Evolutionary conservation across 2,113 vertebrate species (phyloP), one percentile per base, ranked within the genome.

Genomic region (Nothobranchius kuhntae): DNA sequence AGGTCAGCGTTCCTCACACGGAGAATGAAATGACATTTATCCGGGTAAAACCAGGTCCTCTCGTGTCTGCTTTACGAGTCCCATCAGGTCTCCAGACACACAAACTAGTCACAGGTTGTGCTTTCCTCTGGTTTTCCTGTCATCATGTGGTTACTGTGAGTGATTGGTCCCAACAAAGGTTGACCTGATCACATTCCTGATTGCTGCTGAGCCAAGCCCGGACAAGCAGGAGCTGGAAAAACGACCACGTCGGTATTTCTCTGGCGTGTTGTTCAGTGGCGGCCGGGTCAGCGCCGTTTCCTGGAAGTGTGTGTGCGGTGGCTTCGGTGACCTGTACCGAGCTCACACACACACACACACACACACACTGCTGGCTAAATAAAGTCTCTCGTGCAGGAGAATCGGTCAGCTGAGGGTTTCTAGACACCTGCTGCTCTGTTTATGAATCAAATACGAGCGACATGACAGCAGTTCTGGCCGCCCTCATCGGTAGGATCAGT

Each of bases 101-200:
- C 46, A 64, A 78, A 65, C 50, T 14, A n/a, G 14, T 69, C 53
- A 61, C 75, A 78, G 86, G 77, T 80, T 78, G 73, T 56, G 61
- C 59, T 46, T 65, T 66, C 64, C 57, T 71, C 63, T 51, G 61
- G 24, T 73, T 81, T 85, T 65, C 74, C 77, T 71, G 14, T 36
- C 62, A 65, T 79, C 68, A 71, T 67, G 62, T 61, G 38, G 48
- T 69, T 67, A 40, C 40, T 65, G 13, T 60, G 57, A 61, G 68
- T 14, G 62, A 86, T 75, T 54, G 48, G 73, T 77, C 83, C 30
- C 56, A 64, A 44, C 30, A 52, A 40, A 65, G 59, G 58, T 78
- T 63, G 80, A 81, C 84, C 84, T 45, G 78, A 85, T 86, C 81
- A 64, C 86, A 86, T 84, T 83, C 84, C 84, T 78, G 80, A 81